Conservation (phyloP, 1,140 invertebrate species). For the Macrostomum lignano region DNA sequence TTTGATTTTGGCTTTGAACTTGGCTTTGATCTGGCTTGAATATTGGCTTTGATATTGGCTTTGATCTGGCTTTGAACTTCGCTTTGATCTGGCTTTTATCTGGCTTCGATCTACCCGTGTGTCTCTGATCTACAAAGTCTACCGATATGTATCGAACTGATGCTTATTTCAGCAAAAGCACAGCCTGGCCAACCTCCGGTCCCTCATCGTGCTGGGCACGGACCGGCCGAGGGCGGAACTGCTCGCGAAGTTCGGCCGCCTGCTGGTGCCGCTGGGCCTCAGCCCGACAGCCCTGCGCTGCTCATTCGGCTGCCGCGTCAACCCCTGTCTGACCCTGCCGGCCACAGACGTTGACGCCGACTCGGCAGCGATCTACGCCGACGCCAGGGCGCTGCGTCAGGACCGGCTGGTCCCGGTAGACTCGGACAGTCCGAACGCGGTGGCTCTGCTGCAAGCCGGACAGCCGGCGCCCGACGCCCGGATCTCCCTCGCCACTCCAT, state of each 20-base stretch:
- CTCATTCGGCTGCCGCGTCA: constrained; percentile 91
- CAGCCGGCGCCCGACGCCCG: too few species aligned
- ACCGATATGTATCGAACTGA: too few species aligned
- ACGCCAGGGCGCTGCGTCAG: constrained; percentile 68
- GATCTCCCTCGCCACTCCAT: too few species aligned
- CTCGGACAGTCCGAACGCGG: constrained; percentile 65
- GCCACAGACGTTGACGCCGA: too few species aligned
- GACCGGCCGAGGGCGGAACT: constrained; percentile 76
- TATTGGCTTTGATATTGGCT: too few species aligned
- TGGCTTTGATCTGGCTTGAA: too few species aligned
- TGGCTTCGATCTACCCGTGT: too few species aligned
- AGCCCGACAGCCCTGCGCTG: constrained; percentile 80
- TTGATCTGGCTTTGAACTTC: too few species aligned
- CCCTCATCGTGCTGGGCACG: constrained; percentile 89
- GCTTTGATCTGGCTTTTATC: too few species aligned
- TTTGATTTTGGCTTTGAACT: too few species aligned
- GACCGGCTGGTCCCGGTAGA: constrained; percentile 26
- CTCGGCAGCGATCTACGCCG: constrained; percentile 83
- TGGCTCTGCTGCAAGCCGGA: constrained; percentile 87
- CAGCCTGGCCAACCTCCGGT: constrained; percentile 73
- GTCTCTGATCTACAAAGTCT: too few species aligned
- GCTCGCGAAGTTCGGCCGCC: constrained; percentile 77
- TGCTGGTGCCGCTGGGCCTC: constrained; percentile 74
- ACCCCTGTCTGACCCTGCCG: constrained; percentile 90
- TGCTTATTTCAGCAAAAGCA: too few species aligned